Evolutionary conservation across 2,888 invertebrate species (phyloP).

Genomic region (Spodoptera picta): DNA sequence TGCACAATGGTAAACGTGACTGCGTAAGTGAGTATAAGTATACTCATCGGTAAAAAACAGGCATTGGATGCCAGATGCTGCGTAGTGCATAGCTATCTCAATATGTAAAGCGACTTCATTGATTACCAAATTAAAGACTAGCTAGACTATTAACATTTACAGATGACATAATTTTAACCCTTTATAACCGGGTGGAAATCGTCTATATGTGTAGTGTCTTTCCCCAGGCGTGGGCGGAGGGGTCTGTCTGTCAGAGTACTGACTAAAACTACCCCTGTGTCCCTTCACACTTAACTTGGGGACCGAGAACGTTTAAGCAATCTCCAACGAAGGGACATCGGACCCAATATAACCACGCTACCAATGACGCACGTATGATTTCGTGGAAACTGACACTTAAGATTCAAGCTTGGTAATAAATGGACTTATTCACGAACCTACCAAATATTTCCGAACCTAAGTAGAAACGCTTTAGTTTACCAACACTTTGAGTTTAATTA

Average conservation of each 20-base stretch:
- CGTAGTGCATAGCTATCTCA: conserved; percentile 29
- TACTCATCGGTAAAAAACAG: conserved; percentile 31
- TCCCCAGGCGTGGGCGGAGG: too few relatives aligned
- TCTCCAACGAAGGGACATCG: conserved; percentile 30
- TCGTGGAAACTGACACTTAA: conserved; percentile 23
- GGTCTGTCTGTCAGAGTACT: too few relatives aligned
- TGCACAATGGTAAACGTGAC: conserved; percentile 14
- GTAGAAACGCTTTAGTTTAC: conserved; percentile 14
- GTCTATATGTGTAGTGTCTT: too few relatives aligned
- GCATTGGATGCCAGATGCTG: conserved; percentile 55
- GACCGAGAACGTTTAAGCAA: not conserved
- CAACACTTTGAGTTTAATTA: too few relatives aligned
- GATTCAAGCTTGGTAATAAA: conserved; percentile 40
- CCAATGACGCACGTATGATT: conserved; percentile 23
- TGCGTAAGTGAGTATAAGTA: not conserved
- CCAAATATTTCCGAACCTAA: conserved; percentile 14
- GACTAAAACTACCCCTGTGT: too few relatives aligned
- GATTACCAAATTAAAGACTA: too few relatives aligned
- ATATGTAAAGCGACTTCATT: conserved; percentile 19
- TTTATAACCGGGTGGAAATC: too few relatives aligned
- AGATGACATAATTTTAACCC: too few relatives aligned
- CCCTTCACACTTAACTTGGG: too few relatives aligned
- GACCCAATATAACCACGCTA: conserved; percentile 10
- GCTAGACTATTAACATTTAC: too few relatives aligned
- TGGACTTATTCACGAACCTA: conserved; percentile 34